A percentile compares a stretch with the other conserved stretches of the same genome.
These are phyloP conservation scores for Stigmatopora argus DNA, from an alignment of 2,113 vertebrate species.

Conservation along the genomic window DNA sequence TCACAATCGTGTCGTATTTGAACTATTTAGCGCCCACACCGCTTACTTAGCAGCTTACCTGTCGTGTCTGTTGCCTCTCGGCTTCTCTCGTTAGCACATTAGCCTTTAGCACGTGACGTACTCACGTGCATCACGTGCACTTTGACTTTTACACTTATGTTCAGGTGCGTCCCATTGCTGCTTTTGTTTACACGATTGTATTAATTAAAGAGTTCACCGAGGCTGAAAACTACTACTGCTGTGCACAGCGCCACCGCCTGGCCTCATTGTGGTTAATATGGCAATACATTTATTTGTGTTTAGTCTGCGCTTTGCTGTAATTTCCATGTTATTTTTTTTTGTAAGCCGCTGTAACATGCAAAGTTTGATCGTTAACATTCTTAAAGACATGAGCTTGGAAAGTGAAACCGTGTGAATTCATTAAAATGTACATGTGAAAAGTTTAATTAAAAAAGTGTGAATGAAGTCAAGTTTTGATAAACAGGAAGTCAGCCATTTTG, in stretches of 20 bases:
- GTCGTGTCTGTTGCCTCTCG: background rate
- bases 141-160: background rate
- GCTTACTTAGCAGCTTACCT: background rate
- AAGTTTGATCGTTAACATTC: too few species aligned
- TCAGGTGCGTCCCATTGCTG: background rate
- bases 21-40: background rate
- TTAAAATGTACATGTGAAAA: too few species aligned
- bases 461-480: background rate
- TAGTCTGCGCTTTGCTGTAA: background rate
- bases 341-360: too few species aligned
- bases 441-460: too few species aligned
- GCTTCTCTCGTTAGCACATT: background rate
- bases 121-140: background rate
- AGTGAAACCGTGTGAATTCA: too few species aligned
- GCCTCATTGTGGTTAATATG: background rate
- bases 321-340: background rate
- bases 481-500: background rate
- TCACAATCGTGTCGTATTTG: background rate
- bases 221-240: background rate
- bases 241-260: conserved; percentile 5
- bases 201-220: background rate
- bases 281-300: conserved; percentile 5
- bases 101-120: background rate
- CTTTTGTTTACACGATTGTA: background rate
- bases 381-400: too few species aligned